A percentile compares a stretch with the other conserved stretches of the same genome.
Conservation (phyloP, 1,140 invertebrate genomes). For the Pantala flavescens region DNA sequence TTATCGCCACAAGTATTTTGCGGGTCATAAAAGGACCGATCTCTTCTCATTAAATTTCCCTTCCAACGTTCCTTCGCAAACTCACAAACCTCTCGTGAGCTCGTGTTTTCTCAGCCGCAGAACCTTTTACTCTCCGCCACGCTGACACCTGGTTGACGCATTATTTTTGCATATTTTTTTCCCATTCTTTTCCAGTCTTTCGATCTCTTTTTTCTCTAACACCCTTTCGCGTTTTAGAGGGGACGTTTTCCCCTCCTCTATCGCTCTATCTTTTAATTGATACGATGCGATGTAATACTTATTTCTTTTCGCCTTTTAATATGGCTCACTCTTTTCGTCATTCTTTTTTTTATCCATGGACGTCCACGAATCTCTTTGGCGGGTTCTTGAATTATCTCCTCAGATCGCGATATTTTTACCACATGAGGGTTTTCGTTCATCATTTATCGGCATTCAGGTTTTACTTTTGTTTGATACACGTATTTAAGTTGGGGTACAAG, state of each 20-base stretch:
- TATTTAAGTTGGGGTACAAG: no score
- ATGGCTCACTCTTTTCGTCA: neutral
- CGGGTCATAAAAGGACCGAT: neutral
- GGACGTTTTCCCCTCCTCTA: neutral
- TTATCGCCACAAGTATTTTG: conserved; percentile 6
- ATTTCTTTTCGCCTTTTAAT: no score
- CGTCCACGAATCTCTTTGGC: no score
- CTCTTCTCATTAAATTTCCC: neutral
- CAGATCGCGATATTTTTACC: no score
- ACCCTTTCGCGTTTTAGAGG: neutral
- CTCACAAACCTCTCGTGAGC: neutral
- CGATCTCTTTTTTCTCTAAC: neutral
- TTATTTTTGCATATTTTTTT: conserved; percentile 8
- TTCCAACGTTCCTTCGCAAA: neutral
- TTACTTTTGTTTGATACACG: no score
- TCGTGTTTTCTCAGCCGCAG: neutral
- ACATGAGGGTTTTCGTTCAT: no score
- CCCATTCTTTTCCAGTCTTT: neutral
- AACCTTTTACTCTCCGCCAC: neutral
- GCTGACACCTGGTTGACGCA: neutral
- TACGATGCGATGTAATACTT: neutral
- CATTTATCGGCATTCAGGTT: no score
- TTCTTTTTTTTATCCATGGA: neutral
- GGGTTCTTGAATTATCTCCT: no score
- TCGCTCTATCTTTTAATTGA: neutral